Evolutionary conservation across 1,140 invertebrate species (phyloP).

Genomic region (Ladona fulva): DNA sequence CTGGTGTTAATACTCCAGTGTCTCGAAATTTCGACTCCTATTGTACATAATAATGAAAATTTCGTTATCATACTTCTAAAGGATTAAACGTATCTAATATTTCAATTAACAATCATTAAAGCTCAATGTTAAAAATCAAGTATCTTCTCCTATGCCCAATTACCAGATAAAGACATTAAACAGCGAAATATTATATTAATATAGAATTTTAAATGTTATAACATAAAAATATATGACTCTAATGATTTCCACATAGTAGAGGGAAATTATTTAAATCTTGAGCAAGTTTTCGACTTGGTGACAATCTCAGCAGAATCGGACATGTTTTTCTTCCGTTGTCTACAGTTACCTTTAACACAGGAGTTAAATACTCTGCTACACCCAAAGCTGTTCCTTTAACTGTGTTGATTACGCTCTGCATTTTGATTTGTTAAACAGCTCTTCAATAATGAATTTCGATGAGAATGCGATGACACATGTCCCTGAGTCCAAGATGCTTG

Average conservation of each 20-base stretch:
- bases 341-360: conserved; percentile 75
- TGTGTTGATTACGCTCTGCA: conserved; percentile 93
- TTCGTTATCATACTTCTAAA: conserved; percentile 20
- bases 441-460: not conserved
- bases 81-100: not conserved
- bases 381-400: conserved; percentile 91
- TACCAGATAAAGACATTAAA: too few relatives aligned
- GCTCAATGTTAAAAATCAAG: too few relatives aligned
- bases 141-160: too few relatives aligned
- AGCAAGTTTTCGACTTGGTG: too few relatives aligned
- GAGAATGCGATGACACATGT: not conserved
- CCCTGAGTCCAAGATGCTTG: not conserved
- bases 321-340: not conserved
- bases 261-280: too few relatives aligned
- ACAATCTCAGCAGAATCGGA: too few relatives aligned
- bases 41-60: conserved; percentile 26
- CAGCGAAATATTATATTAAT: not conserved
- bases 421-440: conserved; percentile 34
- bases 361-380: conserved; percentile 92
- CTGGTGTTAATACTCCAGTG: conserved; percentile 93
- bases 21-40: conserved; percentile 98
- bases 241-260: too few relatives aligned
- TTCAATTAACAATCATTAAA: not conserved
- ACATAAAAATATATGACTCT: not conserved
- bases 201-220: not conserved